These are phyloP conservation scores for Chaetodon trifascialis DNA, from an alignment of 2,113 vertebrate genomes.

Conservation along the genomic window DNA sequence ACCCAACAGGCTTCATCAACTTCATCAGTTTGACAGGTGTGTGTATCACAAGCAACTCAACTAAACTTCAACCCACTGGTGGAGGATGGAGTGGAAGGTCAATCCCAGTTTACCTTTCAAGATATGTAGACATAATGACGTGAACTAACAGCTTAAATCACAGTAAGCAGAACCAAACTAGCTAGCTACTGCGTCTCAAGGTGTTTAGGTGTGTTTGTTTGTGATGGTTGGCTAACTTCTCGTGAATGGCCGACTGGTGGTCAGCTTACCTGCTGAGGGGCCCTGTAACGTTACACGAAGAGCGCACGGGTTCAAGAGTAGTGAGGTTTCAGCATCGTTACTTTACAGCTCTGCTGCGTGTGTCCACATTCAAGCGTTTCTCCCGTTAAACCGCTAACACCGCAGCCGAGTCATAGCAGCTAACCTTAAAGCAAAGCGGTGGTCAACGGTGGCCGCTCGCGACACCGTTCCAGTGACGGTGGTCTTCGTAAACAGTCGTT, in stretches of 20 bases:
- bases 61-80: not conserved
- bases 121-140: not conserved
- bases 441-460: slow-evolving; percentile 6
- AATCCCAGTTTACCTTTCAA: not conserved
- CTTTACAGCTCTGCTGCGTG: not conserved
- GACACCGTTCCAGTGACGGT: not conserved
- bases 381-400: not conserved
- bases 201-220: not conserved
- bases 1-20: too few relatives aligned
- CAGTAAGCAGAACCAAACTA: not conserved
- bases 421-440: not conserved
- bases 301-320: not conserved
- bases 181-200: too few relatives aligned
- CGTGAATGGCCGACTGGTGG: not conserved
- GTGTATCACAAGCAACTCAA: not conserved
- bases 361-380: not conserved
- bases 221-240: slow-evolving; percentile 14
- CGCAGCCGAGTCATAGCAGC: not conserved
- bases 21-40: not conserved
- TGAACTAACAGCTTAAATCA: not conserved
- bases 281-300: not conserved
- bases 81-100: not conserved
- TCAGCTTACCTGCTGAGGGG: not conserved
- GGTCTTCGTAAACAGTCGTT: not conserved
- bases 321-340: not conserved